Conservation (phyloP, 53 echinoderm and acorn worm species). For the Pentamera pediparva region DNA sequence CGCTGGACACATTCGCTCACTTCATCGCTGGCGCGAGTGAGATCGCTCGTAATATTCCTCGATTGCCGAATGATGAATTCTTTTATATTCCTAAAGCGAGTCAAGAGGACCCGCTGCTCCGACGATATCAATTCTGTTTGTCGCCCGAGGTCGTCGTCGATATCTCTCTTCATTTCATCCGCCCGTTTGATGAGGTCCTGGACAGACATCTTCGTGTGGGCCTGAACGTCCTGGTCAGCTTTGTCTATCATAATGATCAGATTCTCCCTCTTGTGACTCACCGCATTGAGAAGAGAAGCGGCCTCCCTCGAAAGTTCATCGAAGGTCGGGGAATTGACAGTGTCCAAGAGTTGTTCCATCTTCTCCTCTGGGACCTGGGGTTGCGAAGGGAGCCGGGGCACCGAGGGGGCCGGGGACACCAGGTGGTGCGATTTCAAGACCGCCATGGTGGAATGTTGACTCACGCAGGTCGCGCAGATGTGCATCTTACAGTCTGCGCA, state of each 20-base stretch:
- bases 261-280: neutral
- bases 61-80: neutral
- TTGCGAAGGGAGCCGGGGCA: neutral
- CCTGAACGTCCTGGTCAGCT: neutral
- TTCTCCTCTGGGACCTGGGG: neutral
- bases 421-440: neutral
- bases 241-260: neutral
- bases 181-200: neutral
- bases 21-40: neutral
- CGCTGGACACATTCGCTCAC: neutral
- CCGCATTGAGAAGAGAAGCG: neutral
- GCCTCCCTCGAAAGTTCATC: neutral
- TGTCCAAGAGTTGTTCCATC: neutral
- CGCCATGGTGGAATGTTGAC: slow-evolving; percentile 2
- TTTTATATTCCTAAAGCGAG: neutral
- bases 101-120: neutral
- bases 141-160: neutral
- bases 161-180: neutral
- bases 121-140: neutral
- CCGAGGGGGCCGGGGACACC: neutral
- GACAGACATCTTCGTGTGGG: neutral
- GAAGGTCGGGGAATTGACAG: neutral
- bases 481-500: neutral
- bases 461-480: neutral
- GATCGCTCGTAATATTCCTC: neutral